Evolutionary conservation across 2,797 vertebrate genomes (phyloP).

Genomic region (Schizopygopsis malacanthus): DNA sequence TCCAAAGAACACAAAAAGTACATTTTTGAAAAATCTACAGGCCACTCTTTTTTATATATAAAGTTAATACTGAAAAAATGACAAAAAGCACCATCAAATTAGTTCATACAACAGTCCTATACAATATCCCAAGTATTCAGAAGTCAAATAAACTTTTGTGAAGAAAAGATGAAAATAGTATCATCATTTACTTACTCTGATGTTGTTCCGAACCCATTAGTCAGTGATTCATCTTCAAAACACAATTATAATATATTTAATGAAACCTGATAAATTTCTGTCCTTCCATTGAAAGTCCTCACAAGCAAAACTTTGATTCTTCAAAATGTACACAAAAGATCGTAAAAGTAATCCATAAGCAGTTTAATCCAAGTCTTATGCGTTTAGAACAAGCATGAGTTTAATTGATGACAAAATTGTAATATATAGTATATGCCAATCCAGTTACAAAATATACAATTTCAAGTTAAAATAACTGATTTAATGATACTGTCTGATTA

Average conservation of each 20-base stretch:
- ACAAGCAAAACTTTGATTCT: not conserved
- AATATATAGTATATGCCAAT: not conserved
- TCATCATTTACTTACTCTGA: not conserved
- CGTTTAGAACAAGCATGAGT: not conserved
- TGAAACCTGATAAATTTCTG: not conserved
- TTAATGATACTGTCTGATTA: not conserved
- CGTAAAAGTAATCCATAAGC: no score
- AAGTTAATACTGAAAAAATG: not conserved
- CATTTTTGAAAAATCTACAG: not conserved
- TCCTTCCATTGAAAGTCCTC: not conserved
- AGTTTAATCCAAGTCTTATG: not conserved
- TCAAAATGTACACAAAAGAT: not conserved
- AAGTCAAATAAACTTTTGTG: not conserved
- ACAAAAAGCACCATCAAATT: not conserved
- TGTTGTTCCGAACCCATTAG: not conserved
- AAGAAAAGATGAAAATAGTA: not conserved
- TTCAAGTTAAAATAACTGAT: not conserved
- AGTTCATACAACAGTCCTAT: no score
- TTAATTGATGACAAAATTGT: not conserved
- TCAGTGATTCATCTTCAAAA: not conserved
- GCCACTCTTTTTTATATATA: not conserved
- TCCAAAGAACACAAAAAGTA: not conserved
- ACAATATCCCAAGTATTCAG: not conserved
- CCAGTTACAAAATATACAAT: not conserved
- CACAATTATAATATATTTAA: not conserved